These are phyloP conservation scores for Galemys pyrenaicus DNA, from an alignment of 2,113 vertebrate genomes.

Conservation along the genomic window DNA sequence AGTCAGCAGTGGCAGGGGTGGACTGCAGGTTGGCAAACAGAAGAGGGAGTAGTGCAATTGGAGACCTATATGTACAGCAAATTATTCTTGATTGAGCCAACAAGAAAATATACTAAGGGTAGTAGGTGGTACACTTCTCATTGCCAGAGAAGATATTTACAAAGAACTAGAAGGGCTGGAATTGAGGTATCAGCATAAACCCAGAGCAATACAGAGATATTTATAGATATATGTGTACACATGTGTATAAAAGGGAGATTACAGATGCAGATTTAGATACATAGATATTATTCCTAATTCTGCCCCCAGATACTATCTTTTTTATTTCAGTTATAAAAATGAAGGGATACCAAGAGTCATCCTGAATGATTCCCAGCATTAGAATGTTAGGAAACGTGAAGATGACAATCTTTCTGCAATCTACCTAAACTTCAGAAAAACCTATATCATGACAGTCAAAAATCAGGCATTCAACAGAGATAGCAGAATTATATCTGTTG, in stretches of 20 bases:
- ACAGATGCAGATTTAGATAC: too few species aligned
- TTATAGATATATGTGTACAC: background rate
- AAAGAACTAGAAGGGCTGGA: constrained; percentile 4
- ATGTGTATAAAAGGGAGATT: too few species aligned
- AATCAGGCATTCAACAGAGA: background rate
- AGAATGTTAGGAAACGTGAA: constrained; percentile 29
- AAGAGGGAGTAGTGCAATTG: background rate
- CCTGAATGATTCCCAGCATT: background rate
- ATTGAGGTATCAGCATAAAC: background rate
- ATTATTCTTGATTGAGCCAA: background rate
- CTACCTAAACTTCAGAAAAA: background rate
- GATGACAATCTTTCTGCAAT: background rate
- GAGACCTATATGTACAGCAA: background rate
- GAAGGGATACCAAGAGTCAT: background rate
- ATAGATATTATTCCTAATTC: background rate
- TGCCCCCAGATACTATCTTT: background rate
- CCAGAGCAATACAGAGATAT: background rate
- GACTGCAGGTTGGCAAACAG: background rate
- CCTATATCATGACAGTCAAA: background rate
- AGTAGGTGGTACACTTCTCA: background rate
- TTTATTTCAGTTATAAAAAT: constrained; percentile 12
- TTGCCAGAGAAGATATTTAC: background rate
- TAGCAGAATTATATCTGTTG: constrained; percentile 43
- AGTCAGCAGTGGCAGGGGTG: background rate
- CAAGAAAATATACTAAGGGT: background rate